A percentile compares a stretch with the other conserved stretches of the same genome.
phyloP scores from a whole-genome alignment of 2,113 vertebrate species.

The Chaetodon trifascialis region DNA sequence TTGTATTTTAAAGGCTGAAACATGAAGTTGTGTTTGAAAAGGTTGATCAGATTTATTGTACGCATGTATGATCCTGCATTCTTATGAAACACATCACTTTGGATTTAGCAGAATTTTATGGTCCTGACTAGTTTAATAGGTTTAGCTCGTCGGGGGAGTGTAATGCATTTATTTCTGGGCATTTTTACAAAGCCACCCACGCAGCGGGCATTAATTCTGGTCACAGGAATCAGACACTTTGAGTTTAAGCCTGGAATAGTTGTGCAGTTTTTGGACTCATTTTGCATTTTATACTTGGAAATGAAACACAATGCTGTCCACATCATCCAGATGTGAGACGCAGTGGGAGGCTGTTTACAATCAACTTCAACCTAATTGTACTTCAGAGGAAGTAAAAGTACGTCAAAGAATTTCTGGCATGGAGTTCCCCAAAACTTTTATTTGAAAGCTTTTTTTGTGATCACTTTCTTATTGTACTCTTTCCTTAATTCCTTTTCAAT shows the following conservation, averaged over 20 bases:
- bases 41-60: too few relatives aligned
- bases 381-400: neutral
- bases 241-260: conserved; percentile 22
- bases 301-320: conserved; percentile 16
- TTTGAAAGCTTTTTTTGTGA: conserved; percentile 25
- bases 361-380: conserved; percentile 31
- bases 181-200: conserved; percentile 49
- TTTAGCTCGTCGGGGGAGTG: conserved; percentile 41
- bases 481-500: neutral
- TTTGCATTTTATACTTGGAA: conserved; percentile 19
- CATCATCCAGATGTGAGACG: conserved; percentile 15
- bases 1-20: too few relatives aligned
- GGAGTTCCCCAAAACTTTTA: neutral
- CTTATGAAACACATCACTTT: neutral
- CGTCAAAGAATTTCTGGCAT: conserved; percentile 16
- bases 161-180: conserved; percentile 23
- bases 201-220: conserved; percentile 15
- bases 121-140: conserved; percentile 38
- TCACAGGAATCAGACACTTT: conserved; percentile 14
- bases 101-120: conserved; percentile 24
- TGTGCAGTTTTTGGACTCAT: conserved; percentile 17
- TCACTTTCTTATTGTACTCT: neutral
- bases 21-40: too few relatives aligned
- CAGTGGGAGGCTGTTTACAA: conserved; percentile 31
- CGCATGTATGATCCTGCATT: neutral